Evolutionary conservation across 2,888 invertebrate species (phyloP).

Genomic region (Bombyx huttoni): DNA sequence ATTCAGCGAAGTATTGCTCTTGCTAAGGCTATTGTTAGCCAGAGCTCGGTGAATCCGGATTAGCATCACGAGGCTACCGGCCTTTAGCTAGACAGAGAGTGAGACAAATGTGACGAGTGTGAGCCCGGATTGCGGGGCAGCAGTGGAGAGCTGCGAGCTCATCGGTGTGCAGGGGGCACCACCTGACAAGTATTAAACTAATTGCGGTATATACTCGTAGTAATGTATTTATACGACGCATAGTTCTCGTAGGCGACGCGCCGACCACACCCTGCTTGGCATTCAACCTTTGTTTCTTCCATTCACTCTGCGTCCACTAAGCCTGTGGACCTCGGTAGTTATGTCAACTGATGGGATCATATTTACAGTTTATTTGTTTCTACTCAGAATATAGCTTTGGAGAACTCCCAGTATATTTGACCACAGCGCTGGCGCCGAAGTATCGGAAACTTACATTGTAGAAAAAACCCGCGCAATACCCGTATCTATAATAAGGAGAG

Average conservation of each 20-base stretch:
- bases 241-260: conserved; percentile 6
- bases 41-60: no score
- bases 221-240: conserved; percentile 8
- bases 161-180: conserved; percentile 15
- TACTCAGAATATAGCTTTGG: not conserved
- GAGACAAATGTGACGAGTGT: no score
- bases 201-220: conserved; percentile 17
- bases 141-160: conserved; percentile 2
- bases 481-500: no score
- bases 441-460: no score
- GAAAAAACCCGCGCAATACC: no score
- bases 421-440: no score
- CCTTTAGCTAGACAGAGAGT: no score
- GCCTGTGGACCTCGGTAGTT: conserved; percentile 4
- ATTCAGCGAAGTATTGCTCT: no score
- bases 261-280: conserved; percentile 3
- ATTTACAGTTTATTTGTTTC: not conserved
- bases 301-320: conserved; percentile 3
- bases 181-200: conserved; percentile 20
- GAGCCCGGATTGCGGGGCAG: no score
- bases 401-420: not conserved
- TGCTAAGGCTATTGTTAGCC: no score
- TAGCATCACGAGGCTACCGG: no score
- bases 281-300: conserved; percentile 6
- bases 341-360: no score